Percentiles rank a stretch among this genome's conserved stretches.
These are phyloP conservation scores for Peribatodes rhomboidaria DNA, from an alignment of 2,888 invertebrate species.

Conservation along the genomic window DNA sequence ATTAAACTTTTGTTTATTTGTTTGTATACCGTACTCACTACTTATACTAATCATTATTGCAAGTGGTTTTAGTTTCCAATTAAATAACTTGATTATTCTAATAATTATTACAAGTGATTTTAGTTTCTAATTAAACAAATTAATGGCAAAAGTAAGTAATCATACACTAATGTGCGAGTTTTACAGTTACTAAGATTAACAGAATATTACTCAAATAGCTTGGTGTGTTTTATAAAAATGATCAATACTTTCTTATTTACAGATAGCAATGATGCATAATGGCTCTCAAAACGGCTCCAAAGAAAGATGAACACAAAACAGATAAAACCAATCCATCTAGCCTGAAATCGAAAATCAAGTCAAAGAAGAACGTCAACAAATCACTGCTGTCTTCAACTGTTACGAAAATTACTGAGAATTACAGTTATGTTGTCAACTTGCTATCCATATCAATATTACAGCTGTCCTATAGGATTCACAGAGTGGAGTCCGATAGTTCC, in stretches of 20 bases:
- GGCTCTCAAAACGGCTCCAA: constrained; percentile 29
- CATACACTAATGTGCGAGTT: background rate
- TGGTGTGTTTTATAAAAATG: background rate
- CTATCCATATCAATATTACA: constrained; percentile 38
- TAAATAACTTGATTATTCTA: too few relatives aligned
- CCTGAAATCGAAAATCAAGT: constrained; percentile 23
- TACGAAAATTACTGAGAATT: background rate
- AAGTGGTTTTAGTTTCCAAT: background rate
- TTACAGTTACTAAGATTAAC: too few relatives aligned
- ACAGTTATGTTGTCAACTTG: constrained; percentile 41
- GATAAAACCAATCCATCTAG: background rate
- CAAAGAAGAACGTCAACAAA: constrained; percentile 6
- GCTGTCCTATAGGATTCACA: constrained; percentile 42
- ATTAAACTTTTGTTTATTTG: constrained; percentile 28
- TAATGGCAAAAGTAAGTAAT: background rate
- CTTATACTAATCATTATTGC: background rate
- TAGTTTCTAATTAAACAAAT: background rate
- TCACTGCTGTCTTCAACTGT: background rate
- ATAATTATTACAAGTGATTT: background rate
- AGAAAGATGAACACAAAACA: constrained; percentile 21
- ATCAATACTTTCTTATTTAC: constrained; percentile 5
- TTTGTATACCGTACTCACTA: background rate
- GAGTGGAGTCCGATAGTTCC: constrained; percentile 51
- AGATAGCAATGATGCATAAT: constrained; percentile 32
- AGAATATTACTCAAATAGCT: background rate